A percentile compares a stretch with the other conserved stretches of the same genome.
Conservation (phyloP, 2,113 vertebrate species). For the Sciurus niger region DNA sequence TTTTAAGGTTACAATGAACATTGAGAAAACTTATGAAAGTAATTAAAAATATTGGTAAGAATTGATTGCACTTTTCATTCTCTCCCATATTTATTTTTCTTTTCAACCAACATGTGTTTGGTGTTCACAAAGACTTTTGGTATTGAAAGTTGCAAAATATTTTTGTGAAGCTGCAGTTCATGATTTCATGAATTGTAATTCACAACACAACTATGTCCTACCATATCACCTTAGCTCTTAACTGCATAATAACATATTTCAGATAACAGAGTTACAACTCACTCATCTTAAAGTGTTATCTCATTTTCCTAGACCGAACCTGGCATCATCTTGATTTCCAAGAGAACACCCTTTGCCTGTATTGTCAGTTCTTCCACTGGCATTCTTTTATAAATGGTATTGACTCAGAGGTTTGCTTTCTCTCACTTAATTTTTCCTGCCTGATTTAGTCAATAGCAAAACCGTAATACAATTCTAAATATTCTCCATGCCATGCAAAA, state of each 20-base stretch:
- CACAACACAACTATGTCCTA: not conserved
- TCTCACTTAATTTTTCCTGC: conserved; percentile 30
- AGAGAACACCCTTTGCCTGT: not conserved
- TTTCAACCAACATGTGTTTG: not conserved
- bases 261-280: not conserved
- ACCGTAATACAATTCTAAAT: conserved; percentile 63
- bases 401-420: not conserved
- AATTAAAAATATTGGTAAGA: not conserved
- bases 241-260: not conserved
- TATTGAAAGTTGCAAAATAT: not conserved
- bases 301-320: not conserved
- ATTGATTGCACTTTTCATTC: not conserved
- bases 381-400: conserved; percentile 41
- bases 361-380: not conserved
- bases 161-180: not conserved
- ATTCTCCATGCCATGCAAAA: conserved; percentile 18
- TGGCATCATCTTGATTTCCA: not conserved
- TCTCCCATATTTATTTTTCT: not conserved
- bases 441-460: conserved; percentile 54
- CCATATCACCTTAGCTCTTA: not conserved
- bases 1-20: not conserved
- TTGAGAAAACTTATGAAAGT: not conserved
- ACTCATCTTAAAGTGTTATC: not conserved
- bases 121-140: not conserved
- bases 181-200: not conserved